Evolutionary conservation across 2,113 vertebrate genomes (phyloP).

Genomic region (Struthio camelus): DNA sequence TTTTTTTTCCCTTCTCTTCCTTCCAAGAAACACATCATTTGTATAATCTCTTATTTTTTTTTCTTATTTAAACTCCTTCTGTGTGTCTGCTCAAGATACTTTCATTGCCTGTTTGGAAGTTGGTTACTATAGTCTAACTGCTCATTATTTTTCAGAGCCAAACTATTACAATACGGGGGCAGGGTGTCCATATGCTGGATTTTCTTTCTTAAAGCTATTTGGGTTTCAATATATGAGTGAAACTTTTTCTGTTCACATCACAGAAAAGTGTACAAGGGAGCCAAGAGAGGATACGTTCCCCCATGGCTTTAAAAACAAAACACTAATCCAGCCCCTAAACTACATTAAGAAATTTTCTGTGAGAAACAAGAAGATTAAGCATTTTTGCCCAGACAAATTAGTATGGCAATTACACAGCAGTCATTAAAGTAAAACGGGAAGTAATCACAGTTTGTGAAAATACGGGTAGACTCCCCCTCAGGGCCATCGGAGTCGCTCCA

Average conservation of each 20-base stretch:
- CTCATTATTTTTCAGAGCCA: not conserved
- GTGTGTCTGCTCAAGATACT: not conserved
- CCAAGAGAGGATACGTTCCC: not conserved
- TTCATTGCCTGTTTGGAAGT: not conserved
- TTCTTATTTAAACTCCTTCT: not conserved
- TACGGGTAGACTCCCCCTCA: conserved; percentile 68
- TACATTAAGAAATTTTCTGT: not conserved
- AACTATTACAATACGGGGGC: not conserved
- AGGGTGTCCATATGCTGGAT: not conserved
- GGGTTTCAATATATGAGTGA: not conserved
- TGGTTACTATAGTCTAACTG: not conserved
- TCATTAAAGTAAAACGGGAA: conserved; percentile 79
- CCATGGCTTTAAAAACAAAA: not conserved
- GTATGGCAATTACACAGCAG: conserved; percentile 28
- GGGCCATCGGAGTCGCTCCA: conserved; percentile 66
- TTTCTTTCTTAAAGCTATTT: not conserved
- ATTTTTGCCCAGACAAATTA: conserved; percentile 23
- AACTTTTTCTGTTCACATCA: not conserved
- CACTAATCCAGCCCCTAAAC: not conserved
- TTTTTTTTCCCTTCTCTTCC: not conserved
- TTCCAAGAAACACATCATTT: not conserved
- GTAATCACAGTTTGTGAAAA: conserved; percentile 81
- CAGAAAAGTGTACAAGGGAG: not conserved
- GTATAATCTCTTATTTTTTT: not conserved
- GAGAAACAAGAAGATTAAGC: not conserved